Evolutionary conservation across 2,888 invertebrate species (phyloP).

Genomic region (Acleris literana): DNA sequence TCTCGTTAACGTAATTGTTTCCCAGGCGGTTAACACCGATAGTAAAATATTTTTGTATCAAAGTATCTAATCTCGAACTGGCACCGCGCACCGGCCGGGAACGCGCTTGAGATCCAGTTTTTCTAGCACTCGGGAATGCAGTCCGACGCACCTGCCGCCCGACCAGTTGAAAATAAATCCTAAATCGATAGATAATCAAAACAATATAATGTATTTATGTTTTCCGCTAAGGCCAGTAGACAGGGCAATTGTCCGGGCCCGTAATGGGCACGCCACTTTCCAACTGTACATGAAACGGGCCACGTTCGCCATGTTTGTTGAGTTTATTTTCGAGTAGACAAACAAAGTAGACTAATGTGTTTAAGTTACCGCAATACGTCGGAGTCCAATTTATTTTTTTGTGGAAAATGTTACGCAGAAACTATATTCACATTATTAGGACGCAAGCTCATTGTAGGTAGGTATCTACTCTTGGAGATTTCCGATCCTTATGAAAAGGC

Average conservation of each 20-base stretch:
- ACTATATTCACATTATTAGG: conserved; percentile 22
- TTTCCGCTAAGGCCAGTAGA: conserved; percentile 23
- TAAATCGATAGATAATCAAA: conserved; percentile 52
- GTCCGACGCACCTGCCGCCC: conserved; percentile 71
- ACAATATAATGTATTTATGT: conserved; percentile 26
- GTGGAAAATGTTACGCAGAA: conserved; percentile 28
- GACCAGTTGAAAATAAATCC: conserved; percentile 53
- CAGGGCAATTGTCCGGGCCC: conserved; percentile 21
- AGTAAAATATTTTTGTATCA: conserved; percentile 62
- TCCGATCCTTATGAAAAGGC: conserved; percentile 20
- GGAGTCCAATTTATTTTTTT: conserved; percentile 35
- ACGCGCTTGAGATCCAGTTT: conserved; percentile 71
- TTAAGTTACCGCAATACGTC: conserved; percentile 36
- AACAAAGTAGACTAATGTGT: conserved; percentile 37
- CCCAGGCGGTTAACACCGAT: conserved; percentile 51
- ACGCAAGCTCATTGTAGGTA: conserved; percentile 4
- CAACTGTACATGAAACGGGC: conserved; percentile 21
- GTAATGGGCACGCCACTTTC: conserved; percentile 27
- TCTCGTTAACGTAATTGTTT: conserved; percentile 48
- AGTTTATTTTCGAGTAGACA: conserved; percentile 21
- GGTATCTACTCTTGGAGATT: conserved; percentile 1
- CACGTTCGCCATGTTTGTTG: conserved; percentile 23
- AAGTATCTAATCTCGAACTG: conserved; percentile 63
- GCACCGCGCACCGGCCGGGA: conserved; percentile 48
- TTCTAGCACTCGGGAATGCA: conserved; percentile 76